phyloP scores from a whole-genome alignment of 1,140 invertebrate species.

The Meloidogyne exigua region DNA sequence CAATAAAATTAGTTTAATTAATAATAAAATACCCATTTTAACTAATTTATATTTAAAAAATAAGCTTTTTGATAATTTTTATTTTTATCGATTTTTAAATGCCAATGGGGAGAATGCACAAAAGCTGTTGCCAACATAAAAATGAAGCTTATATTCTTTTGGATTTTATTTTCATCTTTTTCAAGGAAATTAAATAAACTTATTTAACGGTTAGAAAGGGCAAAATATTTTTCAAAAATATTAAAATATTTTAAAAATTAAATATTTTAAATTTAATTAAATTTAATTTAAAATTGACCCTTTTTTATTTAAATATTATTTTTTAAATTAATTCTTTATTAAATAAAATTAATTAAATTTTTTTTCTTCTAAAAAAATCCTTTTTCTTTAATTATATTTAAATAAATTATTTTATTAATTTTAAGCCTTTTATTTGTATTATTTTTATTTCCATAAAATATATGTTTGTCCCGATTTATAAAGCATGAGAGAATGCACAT shows the following conservation, averaged over 20 bases:
- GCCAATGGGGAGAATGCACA: no score
- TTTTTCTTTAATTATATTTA: background rate
- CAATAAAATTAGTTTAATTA: slow-evolving; percentile 6
- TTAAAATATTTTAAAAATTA: no score
- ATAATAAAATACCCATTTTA: background rate
- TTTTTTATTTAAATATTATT: no score
- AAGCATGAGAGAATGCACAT: background rate
- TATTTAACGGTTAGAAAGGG: background rate
- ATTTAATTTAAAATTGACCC: no score
- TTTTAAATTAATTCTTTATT: no score
- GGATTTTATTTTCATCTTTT: background rate
- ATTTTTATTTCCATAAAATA: background rate
- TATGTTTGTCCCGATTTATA: background rate
- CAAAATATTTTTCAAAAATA: no score
- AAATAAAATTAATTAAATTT: no score
- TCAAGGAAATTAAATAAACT: background rate
- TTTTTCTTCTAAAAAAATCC: no score
- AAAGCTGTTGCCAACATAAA: background rate
- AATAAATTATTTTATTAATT: background rate
- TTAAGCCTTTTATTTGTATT: background rate
- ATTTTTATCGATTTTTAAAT: background rate
- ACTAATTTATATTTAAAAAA: background rate
- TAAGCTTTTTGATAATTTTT: background rate
- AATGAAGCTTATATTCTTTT: background rate
- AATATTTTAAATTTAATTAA: background rate